These are phyloP conservation scores for Chaetorhynchus papuensis DNA, from an alignment of 2,113 vertebrate genomes.

Conservation along the genomic window DNA sequence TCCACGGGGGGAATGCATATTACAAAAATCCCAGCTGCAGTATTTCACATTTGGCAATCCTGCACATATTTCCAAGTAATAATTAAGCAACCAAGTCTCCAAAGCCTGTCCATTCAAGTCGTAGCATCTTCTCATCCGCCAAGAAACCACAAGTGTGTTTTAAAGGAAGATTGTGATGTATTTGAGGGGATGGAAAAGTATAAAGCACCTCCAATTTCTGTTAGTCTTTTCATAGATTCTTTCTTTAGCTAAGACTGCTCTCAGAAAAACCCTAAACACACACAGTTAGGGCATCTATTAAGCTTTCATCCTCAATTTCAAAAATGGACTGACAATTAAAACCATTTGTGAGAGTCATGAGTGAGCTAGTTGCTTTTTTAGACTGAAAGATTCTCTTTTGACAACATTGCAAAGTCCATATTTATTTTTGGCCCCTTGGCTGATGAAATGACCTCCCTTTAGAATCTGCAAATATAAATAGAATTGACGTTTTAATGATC, in stretches of 20 bases:
- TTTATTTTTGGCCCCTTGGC: slow-evolving; percentile 20
- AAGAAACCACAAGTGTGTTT: background rate
- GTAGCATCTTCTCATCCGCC: background rate
- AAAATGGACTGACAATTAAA: background rate
- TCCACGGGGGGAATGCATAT: background rate
- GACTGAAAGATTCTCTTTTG: slow-evolving; percentile 17
- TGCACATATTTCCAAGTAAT: background rate
- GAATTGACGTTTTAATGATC: background rate
- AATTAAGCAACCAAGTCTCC: background rate
- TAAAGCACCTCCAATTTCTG: background rate
- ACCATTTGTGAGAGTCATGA: background rate
- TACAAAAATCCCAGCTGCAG: background rate
- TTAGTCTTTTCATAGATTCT: background rate
- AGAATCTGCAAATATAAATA: slow-evolving; percentile 18
- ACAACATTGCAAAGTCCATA: background rate
- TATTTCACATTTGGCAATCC: background rate
- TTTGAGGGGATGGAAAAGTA: background rate
- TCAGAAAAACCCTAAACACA: background rate
- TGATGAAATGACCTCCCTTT: slow-evolving; percentile 11
- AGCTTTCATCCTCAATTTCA: background rate
- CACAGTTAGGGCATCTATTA: background rate
- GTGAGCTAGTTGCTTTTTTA: slow-evolving; percentile 2
- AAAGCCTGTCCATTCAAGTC: background rate
- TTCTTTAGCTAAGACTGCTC: background rate
- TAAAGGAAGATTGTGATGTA: background rate